phyloP scores from a whole-genome alignment of 2,888 invertebrate species.

The Drosophila subquinaria region DNA sequence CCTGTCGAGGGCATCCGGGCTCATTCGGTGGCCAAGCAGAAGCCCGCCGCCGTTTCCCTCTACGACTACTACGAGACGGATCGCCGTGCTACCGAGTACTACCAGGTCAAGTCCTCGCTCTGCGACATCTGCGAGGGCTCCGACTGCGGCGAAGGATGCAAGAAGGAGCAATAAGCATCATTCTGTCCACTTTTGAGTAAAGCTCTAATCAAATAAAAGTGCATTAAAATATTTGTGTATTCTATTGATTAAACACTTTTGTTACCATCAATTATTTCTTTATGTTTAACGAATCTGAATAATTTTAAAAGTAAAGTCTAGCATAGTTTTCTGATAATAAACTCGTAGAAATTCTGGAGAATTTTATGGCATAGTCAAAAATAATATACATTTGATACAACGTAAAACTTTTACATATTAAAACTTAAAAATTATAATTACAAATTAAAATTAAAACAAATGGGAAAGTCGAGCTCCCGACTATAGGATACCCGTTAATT shows the following conservation, averaged over 20 bases:
- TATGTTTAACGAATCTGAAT: no score
- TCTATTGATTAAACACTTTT: background rate
- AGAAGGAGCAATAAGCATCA: constrained; percentile 36
- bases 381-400: no score
- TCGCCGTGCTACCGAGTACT: constrained; percentile 80
- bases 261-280: no score
- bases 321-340: no score
- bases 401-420: no score
- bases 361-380: no score
- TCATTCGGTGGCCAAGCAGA: constrained; percentile 93
- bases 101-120: constrained; percentile 87
- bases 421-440: no score
- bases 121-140: constrained; percentile 94
- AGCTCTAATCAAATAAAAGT: constrained; percentile 24
- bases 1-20: constrained; percentile 93
- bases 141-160: constrained; percentile 85
- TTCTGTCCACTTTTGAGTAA: background rate
- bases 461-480: no score
- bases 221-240: constrained; percentile 8
- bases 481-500: no score
- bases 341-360: no score
- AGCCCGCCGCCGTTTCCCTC: constrained; percentile 93
- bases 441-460: no score
- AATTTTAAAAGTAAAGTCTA: no score
- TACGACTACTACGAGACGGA: constrained; percentile 96